Conservation (phyloP, 2,113 vertebrate species). For the Poecilia latipinna region DNA sequence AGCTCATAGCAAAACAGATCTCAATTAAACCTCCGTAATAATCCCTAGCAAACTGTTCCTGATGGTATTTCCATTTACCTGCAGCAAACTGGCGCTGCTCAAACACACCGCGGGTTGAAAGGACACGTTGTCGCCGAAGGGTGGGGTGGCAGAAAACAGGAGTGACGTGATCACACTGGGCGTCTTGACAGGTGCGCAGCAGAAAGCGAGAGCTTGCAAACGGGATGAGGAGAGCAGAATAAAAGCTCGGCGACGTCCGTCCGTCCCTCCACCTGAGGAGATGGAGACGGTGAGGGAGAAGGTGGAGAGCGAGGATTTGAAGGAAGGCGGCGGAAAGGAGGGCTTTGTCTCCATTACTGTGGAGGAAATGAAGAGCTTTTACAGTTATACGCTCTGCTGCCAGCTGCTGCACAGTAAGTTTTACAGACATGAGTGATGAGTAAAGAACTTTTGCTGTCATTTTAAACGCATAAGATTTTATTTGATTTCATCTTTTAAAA, state of each 20-base stretch:
- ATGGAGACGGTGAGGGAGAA: conserved; percentile 16
- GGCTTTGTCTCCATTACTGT: conserved; percentile 65
- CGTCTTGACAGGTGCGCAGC: conserved; percentile 34
- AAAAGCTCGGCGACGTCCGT: neutral
- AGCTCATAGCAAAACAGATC: neutral
- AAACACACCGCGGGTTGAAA: neutral
- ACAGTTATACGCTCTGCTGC: conserved; percentile 71
- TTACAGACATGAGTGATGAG: neutral
- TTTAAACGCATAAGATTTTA: neutral
- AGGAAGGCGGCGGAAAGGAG: conserved; percentile 18
- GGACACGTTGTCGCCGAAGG: conserved; percentile 12
- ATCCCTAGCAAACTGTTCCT: neutral
- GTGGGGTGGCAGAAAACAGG: conserved; percentile 26
- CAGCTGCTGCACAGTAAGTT: conserved; percentile 75
- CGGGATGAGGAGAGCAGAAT: conserved; percentile 9
- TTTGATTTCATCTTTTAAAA: neutral
- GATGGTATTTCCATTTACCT: neutral
- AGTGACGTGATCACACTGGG: conserved; percentile 23
- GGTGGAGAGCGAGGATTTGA: conserved; percentile 26
- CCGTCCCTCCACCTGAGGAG: conserved; percentile 10
- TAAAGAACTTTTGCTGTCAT: neutral
- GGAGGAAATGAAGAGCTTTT: conserved; percentile 79
- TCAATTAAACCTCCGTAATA: neutral
- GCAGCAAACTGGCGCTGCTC: neutral
- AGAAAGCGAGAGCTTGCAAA: conserved; percentile 17